Evolutionary conservation across 2,113 vertebrate species (phyloP).

Genomic region (Epinephelus cyanopodus): DNA sequence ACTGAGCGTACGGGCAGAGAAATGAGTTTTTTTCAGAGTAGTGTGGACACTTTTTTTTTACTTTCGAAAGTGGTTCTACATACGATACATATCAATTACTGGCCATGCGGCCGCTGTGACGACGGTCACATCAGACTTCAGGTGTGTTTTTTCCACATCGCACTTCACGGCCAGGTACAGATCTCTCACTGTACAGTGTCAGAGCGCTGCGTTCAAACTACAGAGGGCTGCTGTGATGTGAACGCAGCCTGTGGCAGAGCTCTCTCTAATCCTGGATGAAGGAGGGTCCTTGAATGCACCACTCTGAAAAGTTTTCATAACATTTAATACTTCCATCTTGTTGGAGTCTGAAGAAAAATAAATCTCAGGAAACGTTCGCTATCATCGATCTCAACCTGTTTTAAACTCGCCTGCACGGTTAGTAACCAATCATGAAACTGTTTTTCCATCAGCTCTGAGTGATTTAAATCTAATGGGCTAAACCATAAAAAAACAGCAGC

Average conservation of each 20-base stretch:
- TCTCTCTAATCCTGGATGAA: background rate
- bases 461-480: background rate
- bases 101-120: no score
- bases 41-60: no score
- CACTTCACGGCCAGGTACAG: no score
- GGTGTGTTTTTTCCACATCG: no score
- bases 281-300: conserved; percentile 3
- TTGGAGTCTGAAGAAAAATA: background rate
- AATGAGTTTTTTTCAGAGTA: no score
- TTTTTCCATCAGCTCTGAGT: background rate
- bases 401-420: background rate
- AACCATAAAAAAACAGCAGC: background rate
- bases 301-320: background rate
- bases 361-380: background rate
- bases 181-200: no score
- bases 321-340: background rate
- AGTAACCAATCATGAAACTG: background rate
- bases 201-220: no score
- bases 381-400: background rate
- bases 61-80: no score
- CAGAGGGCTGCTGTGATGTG: no score
- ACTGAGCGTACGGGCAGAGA: no score
- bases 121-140: no score
- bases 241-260: background rate
- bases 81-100: no score